Base-by-base conservation (phyloP, 1,140 invertebrate species). In the Drosophila serrata region DNA sequence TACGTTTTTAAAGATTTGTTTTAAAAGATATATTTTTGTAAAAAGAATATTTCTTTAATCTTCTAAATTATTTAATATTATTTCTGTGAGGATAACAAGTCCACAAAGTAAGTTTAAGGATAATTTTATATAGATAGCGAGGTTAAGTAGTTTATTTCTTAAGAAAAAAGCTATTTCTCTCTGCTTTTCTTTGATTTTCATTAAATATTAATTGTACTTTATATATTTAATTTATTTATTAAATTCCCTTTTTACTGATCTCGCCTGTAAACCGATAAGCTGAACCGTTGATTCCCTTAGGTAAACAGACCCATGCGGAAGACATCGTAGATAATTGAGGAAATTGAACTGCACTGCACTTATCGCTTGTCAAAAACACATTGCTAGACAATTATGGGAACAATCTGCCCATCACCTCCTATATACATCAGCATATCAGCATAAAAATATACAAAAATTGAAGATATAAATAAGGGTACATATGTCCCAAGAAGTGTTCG, bases 301-400 rank as follows among this genome's bases (percentile, higher is more conserved):
- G 68, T 72, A 13, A 59, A 72, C 24, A 59, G 15, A 48, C 51
- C 65, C 65, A 72, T 72, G 51, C 59, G 65, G 68, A 72, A 72
- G 65, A 19, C 40, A 7, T 37, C 27, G 17, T 15, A 33, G 65
- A 70, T 58, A 72, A 72, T 72, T 72, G 68, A 58, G 67, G 65
- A 72, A 72, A 72, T 72, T 72, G 68, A 72, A 72, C 65, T 72
- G 68, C 68, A 72, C 40, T 72, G 68, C 68, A 72, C 68, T 72
- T 72, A 72, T 72, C 68, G 68, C 65, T 72, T 72, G 45, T 55
- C 63, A 33, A 68, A 49, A 31, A 29, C n/a, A 48, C 31, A 69
- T 62, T 29, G 19, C 43, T 33, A 29, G 61, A 29, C 64, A 70
- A 70, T 58, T 58, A 68, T 51, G 40, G n/a, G 19, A 68, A 22